phyloP scores from a whole-genome alignment of 2,888 invertebrate species.

The Tolmerus cingulatus region DNA sequence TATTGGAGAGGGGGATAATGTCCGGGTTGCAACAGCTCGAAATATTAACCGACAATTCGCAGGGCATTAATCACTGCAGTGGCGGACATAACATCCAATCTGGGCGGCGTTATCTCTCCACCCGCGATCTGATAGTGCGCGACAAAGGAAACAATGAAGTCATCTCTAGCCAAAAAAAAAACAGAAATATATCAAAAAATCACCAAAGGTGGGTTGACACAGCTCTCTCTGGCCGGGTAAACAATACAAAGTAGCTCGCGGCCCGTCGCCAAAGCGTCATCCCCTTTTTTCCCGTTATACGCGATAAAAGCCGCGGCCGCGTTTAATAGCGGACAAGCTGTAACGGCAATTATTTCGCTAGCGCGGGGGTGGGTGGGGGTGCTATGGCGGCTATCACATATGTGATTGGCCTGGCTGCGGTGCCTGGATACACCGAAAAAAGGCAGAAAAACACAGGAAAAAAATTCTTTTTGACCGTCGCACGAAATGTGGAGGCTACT shows the following conservation, averaged over 20 bases:
- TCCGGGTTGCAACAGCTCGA: not conserved
- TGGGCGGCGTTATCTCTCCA: not conserved
- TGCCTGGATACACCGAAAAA: not conserved
- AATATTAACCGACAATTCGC: not conserved
- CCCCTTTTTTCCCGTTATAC: not conserved
- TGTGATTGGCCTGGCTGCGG: conserved; percentile 11
- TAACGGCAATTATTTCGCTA: not conserved
- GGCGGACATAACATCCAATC: not conserved
- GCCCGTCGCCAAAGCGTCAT: not conserved
- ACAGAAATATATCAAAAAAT: not conserved
- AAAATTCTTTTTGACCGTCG: not conserved
- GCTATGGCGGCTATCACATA: not conserved
- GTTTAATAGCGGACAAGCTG: not conserved
- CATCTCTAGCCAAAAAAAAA: conserved; percentile 9
- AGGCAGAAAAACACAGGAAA: not conserved
- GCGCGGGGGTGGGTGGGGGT: not conserved
- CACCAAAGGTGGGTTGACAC: not conserved
- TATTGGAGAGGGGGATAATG: not conserved
- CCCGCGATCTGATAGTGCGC: conserved; percentile 12
- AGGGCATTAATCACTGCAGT: conserved; percentile 3
- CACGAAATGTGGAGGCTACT: not conserved
- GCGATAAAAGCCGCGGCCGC: not conserved
- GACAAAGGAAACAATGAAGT: conserved; percentile 34
- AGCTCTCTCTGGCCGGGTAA: conserved; percentile 1
- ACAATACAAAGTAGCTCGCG: conserved; percentile 2